Conservation (phyloP, 2,113 vertebrate species). For the Myiopsitta monachus region DNA sequence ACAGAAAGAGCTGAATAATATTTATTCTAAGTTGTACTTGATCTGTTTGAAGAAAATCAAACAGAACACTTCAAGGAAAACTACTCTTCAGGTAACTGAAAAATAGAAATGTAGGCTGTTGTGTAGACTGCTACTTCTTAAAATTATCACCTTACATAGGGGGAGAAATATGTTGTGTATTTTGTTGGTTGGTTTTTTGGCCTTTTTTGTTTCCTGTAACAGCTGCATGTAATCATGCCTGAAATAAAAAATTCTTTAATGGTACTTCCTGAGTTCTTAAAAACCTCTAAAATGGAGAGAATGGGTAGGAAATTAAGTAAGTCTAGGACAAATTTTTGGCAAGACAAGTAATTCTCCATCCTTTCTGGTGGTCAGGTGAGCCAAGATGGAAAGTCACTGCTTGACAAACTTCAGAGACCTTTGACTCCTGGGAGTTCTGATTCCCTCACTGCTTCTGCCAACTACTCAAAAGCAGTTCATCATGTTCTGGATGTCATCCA, state of each 20-base stretch:
- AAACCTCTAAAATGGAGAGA: not conserved
- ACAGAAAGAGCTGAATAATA: not conserved
- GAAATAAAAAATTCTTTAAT: not conserved
- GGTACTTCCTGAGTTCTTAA: not conserved
- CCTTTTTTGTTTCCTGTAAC: not conserved
- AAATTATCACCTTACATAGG: not conserved
- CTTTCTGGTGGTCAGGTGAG: conserved; percentile 81
- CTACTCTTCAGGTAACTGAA: not conserved
- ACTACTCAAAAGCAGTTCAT: conserved; percentile 97
- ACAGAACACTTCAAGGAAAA: not conserved
- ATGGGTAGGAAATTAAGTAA: not conserved
- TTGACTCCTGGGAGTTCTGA: conserved; percentile 93
- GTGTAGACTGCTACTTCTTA: not conserved
- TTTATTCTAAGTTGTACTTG: not conserved
- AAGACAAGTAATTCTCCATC: not conserved
- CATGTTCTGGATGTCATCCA: conserved; percentile 96
- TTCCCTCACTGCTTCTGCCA: conserved; percentile 91
- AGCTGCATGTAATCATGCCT: not conserved
- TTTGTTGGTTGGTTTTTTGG: not conserved
- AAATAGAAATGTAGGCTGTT: not conserved
- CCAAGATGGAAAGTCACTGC: conserved; percentile 93
- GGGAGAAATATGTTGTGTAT: not conserved
- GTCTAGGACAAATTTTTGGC: not conserved
- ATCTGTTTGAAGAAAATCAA: not conserved
- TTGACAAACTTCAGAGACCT: conserved; percentile 95